Base-by-base conservation (phyloP, 2,113 vertebrate genomes). In the Caretta caretta region DNA sequence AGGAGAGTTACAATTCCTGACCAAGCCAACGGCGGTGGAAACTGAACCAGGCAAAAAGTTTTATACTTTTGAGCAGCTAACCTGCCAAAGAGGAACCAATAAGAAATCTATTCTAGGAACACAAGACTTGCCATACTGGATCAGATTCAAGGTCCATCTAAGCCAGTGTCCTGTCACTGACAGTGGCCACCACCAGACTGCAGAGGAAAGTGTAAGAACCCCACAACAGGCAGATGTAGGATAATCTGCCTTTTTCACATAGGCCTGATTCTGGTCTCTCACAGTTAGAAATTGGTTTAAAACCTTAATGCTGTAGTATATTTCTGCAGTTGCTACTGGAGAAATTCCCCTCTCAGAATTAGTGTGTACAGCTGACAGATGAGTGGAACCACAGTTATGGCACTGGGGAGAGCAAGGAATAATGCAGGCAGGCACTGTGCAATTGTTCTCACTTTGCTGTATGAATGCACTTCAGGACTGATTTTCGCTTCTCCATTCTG, bases 251-350 rank as follows among this genome's bases (percentile, higher is more conserved):
- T 42, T 78, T 78, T 24, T 72, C 75, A 78, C 24, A 48, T 14
- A 14, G 42, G 75, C 13, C 22, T 76, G 22, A 76, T 76, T 76
- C 69, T 75, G 69, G n/a, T 75, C n/a, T 75, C 69, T 75, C 16
- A 25, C 38, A 76, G 42, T 69, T 19, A 69, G 62, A 69, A 69
- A 69, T 10, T 69, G 35, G 22, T 48, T 48, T 76, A 76, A 76
- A 76, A 42, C 25, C 20, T 54, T 90, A 2, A 86, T 80, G 3
- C 42, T 1, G 0, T 6, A 11, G 4, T 46, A 10, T 9, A 3
- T 86, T 90, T 78, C 12, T 2, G 59, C 90, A 82, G 69, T 20
- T 80, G 3, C 78, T 50, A 50, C 49, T 20, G n/a, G 49, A 80
- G 49, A 50, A 50, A 48, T 29, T 50, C 31, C 49, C 79, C 50